Evolutionary conservation across 2,113 vertebrate species (phyloP).

Genomic region (Balaeniceps rex): DNA sequence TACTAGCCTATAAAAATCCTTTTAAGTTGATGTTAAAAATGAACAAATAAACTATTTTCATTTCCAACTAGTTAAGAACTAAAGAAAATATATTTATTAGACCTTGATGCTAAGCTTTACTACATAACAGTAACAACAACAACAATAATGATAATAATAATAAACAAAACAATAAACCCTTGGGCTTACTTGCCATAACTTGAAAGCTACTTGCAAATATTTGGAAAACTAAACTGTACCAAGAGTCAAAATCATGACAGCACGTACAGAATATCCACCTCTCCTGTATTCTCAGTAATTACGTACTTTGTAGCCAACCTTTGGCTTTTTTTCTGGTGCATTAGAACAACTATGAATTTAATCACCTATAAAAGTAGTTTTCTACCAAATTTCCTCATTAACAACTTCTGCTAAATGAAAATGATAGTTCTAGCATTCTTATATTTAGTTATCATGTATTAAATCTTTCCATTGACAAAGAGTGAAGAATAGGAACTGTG

Average conservation of each 20-base stretch:
- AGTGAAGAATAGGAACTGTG: not conserved
- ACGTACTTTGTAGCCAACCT: not conserved
- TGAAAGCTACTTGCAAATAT: not conserved
- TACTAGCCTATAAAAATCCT: not conserved
- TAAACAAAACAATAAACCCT: not conserved
- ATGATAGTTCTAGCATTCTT: not conserved
- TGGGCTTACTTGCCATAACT: not conserved
- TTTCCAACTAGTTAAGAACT: not conserved
- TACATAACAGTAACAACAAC: not conserved
- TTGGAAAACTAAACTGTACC: not conserved
- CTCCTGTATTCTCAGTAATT: not conserved
- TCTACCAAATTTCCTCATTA: not conserved
- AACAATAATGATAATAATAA: not conserved
- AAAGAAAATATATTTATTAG: not conserved
- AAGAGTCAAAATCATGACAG: not conserved
- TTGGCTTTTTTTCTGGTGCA: not conserved
- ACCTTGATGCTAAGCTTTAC: not conserved
- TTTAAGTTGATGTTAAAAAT: not conserved
- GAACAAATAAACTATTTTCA: not conserved
- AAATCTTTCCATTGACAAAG: not conserved
- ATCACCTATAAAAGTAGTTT: not conserved
- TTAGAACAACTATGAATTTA: not conserved
- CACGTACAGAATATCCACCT: not conserved
- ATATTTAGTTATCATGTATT: not conserved
- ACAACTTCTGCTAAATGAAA: not conserved